Percentiles rank a stretch among this genome's conserved stretches.
phyloP scores from a whole-genome alignment of 2,888 invertebrate species.

The Dendrolimus pini region DNA sequence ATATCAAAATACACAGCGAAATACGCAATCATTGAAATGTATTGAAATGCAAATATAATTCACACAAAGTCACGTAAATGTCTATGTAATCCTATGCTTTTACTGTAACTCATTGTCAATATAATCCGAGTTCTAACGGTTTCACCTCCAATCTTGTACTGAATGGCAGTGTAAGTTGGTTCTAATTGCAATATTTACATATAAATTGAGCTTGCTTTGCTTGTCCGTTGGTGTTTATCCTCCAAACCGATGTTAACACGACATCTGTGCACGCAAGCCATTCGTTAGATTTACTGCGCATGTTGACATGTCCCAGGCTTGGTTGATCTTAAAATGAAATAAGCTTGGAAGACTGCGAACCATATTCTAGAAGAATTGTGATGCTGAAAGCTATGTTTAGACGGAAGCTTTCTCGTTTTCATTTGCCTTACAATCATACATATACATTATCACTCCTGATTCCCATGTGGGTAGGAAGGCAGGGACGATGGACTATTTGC shows the following conservation, averaged over 20 bases:
- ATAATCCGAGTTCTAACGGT: constrained; percentile 28
- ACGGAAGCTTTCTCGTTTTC: no score
- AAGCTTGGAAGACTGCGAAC: neutral
- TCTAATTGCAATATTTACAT: constrained; percentile 61
- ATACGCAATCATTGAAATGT: no score
- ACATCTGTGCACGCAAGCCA: constrained; percentile 34
- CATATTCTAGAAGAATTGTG: no score
- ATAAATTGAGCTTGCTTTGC: constrained; percentile 49
- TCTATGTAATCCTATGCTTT: neutral
- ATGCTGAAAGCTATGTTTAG: no score
- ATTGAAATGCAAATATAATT: neutral
- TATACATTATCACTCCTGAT: no score
- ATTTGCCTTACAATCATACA: no score
- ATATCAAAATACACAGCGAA: no score
- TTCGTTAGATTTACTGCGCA: constrained; percentile 25
- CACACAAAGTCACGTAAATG: neutral
- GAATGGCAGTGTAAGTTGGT: constrained; percentile 25
- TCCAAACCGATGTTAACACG: constrained; percentile 42
- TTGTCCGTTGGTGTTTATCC: constrained; percentile 30
- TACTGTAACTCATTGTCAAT: neutral
- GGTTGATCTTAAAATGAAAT: neutral
- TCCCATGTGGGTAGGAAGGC: no score
- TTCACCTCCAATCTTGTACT: constrained; percentile 24
- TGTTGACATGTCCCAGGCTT: constrained; percentile 9
- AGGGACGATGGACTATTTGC: no score